These are phyloP conservation scores for Meganola albula DNA, from an alignment of 2,888 invertebrate species.

Conservation along the genomic window DNA sequence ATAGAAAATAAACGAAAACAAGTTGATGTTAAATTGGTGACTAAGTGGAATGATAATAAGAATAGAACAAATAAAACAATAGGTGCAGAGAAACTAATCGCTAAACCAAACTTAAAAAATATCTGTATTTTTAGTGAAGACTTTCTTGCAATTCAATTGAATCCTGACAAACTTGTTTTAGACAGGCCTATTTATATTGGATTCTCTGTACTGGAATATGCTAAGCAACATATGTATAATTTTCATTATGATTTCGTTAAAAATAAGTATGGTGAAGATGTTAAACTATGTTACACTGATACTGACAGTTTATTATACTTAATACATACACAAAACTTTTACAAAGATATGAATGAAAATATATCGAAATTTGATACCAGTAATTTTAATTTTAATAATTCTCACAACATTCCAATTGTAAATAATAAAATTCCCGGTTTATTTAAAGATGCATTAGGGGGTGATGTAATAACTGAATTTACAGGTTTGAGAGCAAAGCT, in stretches of 20 bases:
- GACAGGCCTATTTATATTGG: constrained; percentile 5
- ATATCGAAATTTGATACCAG: not conserved
- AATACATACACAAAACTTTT: not conserved
- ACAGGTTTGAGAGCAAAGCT: constrained; percentile 1
- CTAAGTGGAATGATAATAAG: not conserved
- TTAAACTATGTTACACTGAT: constrained; percentile 2
- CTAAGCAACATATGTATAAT: constrained; percentile 6
- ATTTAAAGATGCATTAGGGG: not conserved
- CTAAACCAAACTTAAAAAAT: constrained; percentile 6
- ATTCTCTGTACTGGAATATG: constrained; percentile 5
- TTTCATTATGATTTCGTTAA: constrained; percentile 5
- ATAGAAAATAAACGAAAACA: constrained; percentile 5
- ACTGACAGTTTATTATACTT: constrained; percentile 2
- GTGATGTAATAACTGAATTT: not conserved
- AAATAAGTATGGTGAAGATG: not conserved
- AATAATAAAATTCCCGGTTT: not conserved
- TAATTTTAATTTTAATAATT: not conserved
- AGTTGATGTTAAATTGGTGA: constrained; percentile 1
- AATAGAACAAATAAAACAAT: constrained; percentile 1
- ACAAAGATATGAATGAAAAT: constrained; percentile 1
- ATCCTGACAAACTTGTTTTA: not conserved
- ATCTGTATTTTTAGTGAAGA: constrained; percentile 1
- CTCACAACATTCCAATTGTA: not conserved
- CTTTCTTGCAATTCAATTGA: constrained; percentile 4
- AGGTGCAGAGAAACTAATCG: constrained; percentile 5